These are phyloP conservation scores for Schizothorax lantsangensis DNA, from an alignment of 2,797 vertebrate species.

Conservation along the genomic window DNA sequence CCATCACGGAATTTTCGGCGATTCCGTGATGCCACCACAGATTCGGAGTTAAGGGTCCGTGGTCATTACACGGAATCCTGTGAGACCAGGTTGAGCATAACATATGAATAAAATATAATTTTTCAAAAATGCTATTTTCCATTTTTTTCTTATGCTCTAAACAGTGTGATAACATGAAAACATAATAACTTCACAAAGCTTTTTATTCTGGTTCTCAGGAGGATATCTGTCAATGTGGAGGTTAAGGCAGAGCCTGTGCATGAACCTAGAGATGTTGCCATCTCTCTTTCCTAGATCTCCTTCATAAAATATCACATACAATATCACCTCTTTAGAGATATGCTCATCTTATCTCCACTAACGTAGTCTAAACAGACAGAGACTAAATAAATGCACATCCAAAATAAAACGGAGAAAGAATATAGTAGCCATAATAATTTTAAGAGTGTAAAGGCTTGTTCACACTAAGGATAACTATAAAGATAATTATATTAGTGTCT, in stretches of 20 bases:
- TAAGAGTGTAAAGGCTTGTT: not conserved
- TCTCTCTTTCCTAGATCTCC: not conserved
- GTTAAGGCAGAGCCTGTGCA: slow-evolving; percentile 73
- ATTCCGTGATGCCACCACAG: no score
- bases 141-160: no score
- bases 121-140: no score
- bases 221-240: slow-evolving; percentile 69
- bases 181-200: no score
- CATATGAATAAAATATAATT: no score
- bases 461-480: not conserved
- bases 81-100: no score
- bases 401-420: not conserved
- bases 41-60: no score
- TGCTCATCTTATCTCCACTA: not conserved
- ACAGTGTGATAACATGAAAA: no score
- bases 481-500: not conserved
- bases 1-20: no score
- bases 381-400: slow-evolving; percentile 8
- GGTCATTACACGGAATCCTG: no score
- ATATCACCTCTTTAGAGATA: not conserved
- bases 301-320: not conserved
- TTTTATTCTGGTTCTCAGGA: no score
- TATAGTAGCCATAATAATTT: not conserved
- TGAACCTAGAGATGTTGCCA: slow-evolving; percentile 58
- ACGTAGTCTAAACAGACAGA: not conserved